Evolutionary conservation across 1,140 invertebrate species (phyloP).

Genomic region (Drosophila cardini): DNA sequence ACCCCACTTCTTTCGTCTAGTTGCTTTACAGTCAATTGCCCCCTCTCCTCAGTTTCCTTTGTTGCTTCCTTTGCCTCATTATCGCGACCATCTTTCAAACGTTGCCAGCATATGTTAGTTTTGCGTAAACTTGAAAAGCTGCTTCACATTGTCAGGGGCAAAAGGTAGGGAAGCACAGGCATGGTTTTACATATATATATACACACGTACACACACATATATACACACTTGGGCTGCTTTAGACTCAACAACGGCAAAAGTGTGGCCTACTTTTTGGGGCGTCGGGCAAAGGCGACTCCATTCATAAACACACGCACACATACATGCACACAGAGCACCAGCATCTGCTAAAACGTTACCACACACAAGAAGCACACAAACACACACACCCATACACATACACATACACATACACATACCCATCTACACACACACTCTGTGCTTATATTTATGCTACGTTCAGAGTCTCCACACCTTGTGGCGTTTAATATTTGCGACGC

Average conservation of each 20-base stretch:
- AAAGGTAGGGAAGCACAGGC: conserved; percentile 2
- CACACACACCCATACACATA: conserved; percentile 43
- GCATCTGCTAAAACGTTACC: conserved; percentile 73
- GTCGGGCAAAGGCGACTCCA: not conserved
- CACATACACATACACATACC: conserved; percentile 44
- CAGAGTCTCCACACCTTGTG: conserved; percentile 73
- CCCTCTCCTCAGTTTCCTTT: conserved; percentile 1
- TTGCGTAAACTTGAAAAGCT: conserved; percentile 78
- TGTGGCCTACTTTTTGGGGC: conserved; percentile 70
- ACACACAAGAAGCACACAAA: too few species aligned
- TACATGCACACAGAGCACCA: conserved; percentile 8
- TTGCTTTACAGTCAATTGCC: conserved; percentile 25
- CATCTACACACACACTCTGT: conserved; percentile 32
- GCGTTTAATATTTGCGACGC: conserved; percentile 77
- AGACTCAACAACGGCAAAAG: conserved; percentile 56
- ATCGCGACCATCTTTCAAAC: conserved; percentile 75
- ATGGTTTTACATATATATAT: conserved; percentile 15
- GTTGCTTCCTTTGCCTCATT: conserved; percentile 43
- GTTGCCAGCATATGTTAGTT: conserved; percentile 77
- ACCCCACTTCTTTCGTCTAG: not conserved
- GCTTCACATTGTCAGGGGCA: conserved; percentile 42
- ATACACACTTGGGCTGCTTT: conserved; percentile 35
- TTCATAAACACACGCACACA: conserved; percentile 30
- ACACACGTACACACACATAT: conserved; percentile 6
- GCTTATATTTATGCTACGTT: conserved; percentile 64